phyloP scores from a whole-genome alignment of 2,888 invertebrate species.

The Hirtodrosophila confusa region DNA sequence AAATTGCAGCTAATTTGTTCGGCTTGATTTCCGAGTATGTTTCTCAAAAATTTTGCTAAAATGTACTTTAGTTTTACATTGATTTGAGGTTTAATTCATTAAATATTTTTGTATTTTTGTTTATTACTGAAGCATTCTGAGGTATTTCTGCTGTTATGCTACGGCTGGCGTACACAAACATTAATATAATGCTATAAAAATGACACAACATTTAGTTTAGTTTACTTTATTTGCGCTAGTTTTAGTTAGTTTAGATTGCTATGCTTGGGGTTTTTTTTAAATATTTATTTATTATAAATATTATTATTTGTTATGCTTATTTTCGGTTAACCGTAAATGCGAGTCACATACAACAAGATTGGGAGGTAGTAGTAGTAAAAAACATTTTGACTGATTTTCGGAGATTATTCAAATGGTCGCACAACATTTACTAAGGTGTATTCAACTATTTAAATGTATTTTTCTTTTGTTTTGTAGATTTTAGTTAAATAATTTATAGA shows the following conservation, averaged over 20 bases:
- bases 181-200: slow-evolving; percentile 70
- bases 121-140: slow-evolving; percentile 63
- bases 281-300: slow-evolving; percentile 9
- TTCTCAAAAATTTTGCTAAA: slow-evolving; percentile 59
- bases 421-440: slow-evolving; percentile 77
- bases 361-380: slow-evolving; percentile 66
- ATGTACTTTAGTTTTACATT: slow-evolving; percentile 44
- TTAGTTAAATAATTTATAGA: slow-evolving; percentile 65
- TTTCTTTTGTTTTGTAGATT: slow-evolving; percentile 57
- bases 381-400: slow-evolving; percentile 40
- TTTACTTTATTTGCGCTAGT: slow-evolving; percentile 54
- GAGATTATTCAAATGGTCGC: slow-evolving; percentile 48
- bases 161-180: slow-evolving; percentile 39
- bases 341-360: slow-evolving; percentile 75
- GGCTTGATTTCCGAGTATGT: slow-evolving; percentile 1
- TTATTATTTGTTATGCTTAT: slow-evolving; percentile 13
- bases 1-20: slow-evolving; percentile 52
- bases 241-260: slow-evolving; percentile 48
- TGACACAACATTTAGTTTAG: slow-evolving; percentile 74
- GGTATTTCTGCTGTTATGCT: slow-evolving; percentile 49
- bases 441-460: slow-evolving; percentile 65
- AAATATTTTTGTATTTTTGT: slow-evolving; percentile 26
- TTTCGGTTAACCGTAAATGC: slow-evolving; percentile 64
- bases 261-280: slow-evolving; percentile 33
- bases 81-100: slow-evolving; percentile 11